These are phyloP conservation scores for Caerostris extrusa DNA, from an alignment of 1,140 invertebrate species.

Conservation along the genomic window DNA sequence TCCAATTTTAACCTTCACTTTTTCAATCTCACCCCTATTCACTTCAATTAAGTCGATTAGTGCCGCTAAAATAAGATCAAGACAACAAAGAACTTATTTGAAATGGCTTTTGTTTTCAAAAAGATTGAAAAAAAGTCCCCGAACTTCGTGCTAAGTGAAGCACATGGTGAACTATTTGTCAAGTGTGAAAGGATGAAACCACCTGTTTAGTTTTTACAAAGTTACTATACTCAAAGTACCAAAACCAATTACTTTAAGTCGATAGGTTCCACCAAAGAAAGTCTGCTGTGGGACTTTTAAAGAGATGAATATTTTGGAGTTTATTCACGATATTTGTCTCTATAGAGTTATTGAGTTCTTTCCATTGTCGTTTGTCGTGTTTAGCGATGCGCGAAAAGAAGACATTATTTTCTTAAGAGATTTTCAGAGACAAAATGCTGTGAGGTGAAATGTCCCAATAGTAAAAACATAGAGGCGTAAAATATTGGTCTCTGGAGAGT, in stretches of 20 bases:
- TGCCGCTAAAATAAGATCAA: background rate
- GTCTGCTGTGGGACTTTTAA: constrained; percentile 31
- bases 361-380: background rate
- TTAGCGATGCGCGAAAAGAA: constrained; percentile 27
- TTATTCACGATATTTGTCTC: constrained; percentile 40
- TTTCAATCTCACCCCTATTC: constrained; percentile 9
- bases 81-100: background rate
- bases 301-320: constrained; percentile 59
- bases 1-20: background rate
- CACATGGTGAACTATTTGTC: constrained; percentile 56
- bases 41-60: constrained; percentile 47
- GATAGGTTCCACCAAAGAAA: background rate
- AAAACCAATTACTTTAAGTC: constrained; percentile 71
- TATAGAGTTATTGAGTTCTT: constrained; percentile 17
- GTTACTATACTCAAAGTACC: constrained; percentile 31
- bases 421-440: background rate
- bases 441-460: background rate
- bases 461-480: background rate
- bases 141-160: constrained; percentile 45
- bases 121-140: background rate
- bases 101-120: background rate
- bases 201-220: constrained; percentile 56
- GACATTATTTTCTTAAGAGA: constrained; percentile 20
- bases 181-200: constrained; percentile 12
- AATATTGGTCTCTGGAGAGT: background rate